A percentile compares a stretch with the other conserved stretches of the same genome.
Conservation (phyloP, 92 coral and sea anemone genomes). For the Epizoanthus rinbou region DNA sequence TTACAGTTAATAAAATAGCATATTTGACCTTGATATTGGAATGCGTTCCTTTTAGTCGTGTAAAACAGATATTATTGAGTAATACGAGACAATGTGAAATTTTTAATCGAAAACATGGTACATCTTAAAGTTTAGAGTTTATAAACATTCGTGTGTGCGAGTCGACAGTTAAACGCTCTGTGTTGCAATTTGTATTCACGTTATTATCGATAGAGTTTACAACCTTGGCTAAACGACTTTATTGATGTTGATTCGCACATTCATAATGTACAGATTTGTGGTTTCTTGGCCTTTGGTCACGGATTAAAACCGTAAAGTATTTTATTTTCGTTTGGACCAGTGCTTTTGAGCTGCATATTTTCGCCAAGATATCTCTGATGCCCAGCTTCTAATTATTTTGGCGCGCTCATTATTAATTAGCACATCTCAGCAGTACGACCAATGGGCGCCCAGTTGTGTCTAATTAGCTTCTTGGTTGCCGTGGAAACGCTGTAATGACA, state of each 20-base stretch:
- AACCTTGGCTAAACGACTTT: constrained; percentile 41
- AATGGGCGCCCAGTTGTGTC: constrained; percentile 59
- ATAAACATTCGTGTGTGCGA: constrained; percentile 28
- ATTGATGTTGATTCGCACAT: constrained; percentile 5
- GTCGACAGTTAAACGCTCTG: constrained; percentile 23
- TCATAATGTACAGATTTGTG: constrained; percentile 33
- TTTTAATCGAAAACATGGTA: neutral
- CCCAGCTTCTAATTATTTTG: constrained; percentile 75
- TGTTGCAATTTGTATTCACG: constrained; percentile 50
- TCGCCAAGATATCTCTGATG: constrained; percentile 45
- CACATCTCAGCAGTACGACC: constrained; percentile 76
- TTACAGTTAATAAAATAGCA: constrained; percentile 56
- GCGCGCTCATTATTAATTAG: constrained; percentile 86
- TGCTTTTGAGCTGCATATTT: constrained; percentile 2
- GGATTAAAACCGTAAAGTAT: constrained; percentile 16
- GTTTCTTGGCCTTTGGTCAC: neutral
- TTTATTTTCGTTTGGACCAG: constrained; percentile 20
- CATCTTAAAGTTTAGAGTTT: constrained; percentile 14
- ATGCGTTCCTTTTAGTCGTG: neutral
- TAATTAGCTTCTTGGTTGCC: constrained; percentile 84
- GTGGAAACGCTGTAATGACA: constrained; percentile 77
- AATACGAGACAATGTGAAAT: neutral
- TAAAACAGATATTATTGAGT: neutral
- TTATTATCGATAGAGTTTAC: constrained; percentile 37
- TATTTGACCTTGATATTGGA: constrained; percentile 36